phyloP scores from a whole-genome alignment of 2,113 vertebrate genomes.

The Nanorana parkeri region DNA sequence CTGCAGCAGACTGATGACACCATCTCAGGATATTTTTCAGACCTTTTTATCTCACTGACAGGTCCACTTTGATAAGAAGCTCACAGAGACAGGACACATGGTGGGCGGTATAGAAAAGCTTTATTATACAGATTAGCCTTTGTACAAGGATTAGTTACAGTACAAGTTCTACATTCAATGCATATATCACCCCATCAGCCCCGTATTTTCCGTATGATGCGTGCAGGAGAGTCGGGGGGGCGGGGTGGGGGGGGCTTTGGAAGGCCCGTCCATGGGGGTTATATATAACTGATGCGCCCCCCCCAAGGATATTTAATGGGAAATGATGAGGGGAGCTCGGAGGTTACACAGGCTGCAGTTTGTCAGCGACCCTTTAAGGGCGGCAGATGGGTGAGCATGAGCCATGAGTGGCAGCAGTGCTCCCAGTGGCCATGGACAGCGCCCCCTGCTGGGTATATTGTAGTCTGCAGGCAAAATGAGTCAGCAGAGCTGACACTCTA shows the following conservation, averaged over 20 bases:
- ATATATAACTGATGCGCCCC: background rate
- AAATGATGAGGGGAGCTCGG: background rate
- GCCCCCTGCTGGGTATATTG: too few relatives aligned
- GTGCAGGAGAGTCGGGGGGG: constrained; percentile 9
- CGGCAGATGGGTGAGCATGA: too few relatives aligned
- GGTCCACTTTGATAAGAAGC: background rate
- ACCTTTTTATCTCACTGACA: too few relatives aligned
- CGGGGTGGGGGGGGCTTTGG: too few relatives aligned
- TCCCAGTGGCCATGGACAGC: too few relatives aligned
- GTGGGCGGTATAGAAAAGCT: constrained; percentile 41
- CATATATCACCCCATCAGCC: background rate
- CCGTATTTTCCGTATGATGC: background rate
- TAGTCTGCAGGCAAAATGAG: too few relatives aligned
- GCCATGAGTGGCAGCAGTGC: too few relatives aligned
- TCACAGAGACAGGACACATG: background rate
- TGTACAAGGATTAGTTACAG: constrained; percentile 45
- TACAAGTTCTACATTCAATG: constrained; percentile 37
- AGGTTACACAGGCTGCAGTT: background rate
- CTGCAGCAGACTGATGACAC: too few relatives aligned
- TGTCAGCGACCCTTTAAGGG: background rate
- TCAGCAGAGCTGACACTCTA: too few relatives aligned
- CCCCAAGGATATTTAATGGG: background rate
- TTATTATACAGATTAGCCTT: constrained; percentile 52
- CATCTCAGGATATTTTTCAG: too few relatives aligned
- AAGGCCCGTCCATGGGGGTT: background rate